Conservation (phyloP, 2,888 invertebrate genomes). For the Laspeyria flexula region DNA sequence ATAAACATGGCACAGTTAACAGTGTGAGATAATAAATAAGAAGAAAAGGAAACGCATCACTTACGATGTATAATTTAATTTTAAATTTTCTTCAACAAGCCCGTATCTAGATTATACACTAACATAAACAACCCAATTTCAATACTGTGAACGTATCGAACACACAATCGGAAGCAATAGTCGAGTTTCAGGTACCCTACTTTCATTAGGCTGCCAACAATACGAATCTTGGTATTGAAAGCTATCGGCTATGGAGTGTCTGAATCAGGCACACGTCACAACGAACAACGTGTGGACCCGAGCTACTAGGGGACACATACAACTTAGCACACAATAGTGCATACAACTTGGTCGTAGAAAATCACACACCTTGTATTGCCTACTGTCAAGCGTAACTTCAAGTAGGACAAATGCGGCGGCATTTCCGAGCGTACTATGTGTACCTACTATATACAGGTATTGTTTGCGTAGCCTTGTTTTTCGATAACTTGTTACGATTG, state of each 20-base stretch:
- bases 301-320: slow-evolving; percentile 16
- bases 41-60: no score
- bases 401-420: slow-evolving; percentile 15
- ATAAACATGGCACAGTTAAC: no score
- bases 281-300: slow-evolving; percentile 12
- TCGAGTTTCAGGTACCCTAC: no score
- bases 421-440: neutral
- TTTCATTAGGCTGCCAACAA: no score
- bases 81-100: no score
- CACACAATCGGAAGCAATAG: no score
- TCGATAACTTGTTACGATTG: neutral
- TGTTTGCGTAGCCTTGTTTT: neutral
- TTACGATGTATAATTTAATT: no score
- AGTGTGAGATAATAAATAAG: no score
- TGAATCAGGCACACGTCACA: slow-evolving; percentile 10
- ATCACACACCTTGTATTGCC: slow-evolving; percentile 11
- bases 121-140: no score
- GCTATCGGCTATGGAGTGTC: neutral
- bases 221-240: slow-evolving; percentile 1
- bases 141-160: no score
- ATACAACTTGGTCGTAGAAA: slow-evolving; percentile 35
- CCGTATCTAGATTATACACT: no score
- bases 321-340: slow-evolving; percentile 29
- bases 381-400: slow-evolving; percentile 17
- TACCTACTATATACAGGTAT: neutral